Percentiles rank a stretch among this genome's conserved stretches.
phyloP scores from a whole-genome alignment of 2,888 invertebrate genomes.

The Epinotia brunnichana region DNA sequence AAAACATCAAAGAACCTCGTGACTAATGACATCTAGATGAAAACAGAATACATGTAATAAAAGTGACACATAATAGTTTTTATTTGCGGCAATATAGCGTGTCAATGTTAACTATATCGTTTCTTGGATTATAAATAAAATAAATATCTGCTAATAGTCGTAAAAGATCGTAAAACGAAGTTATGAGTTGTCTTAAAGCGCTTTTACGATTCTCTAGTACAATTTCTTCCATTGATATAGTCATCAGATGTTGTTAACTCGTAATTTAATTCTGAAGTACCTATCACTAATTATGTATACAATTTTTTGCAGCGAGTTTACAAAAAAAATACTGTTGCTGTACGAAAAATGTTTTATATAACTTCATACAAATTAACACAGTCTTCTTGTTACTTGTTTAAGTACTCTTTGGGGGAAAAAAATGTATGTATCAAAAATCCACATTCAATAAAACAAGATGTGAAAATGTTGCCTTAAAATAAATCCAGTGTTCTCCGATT shows the following conservation, averaged over 20 bases:
- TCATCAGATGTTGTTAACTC: slow-evolving; percentile 10
- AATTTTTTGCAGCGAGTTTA: too few relatives aligned
- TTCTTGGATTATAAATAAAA: slow-evolving; percentile 48
- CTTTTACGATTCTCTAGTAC: slow-evolving; percentile 1
- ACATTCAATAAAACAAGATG: too few relatives aligned
- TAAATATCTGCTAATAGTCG: slow-evolving; percentile 48
- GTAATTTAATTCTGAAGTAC: not conserved
- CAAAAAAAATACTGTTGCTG: too few relatives aligned
- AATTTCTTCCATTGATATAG: slow-evolving; percentile 21
- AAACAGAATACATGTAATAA: slow-evolving; percentile 77
- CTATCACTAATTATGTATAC: not conserved
- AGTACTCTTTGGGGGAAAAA: too few relatives aligned
- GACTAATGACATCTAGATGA: slow-evolving; percentile 78
- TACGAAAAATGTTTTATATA: not conserved
- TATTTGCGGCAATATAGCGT: slow-evolving; percentile 60
- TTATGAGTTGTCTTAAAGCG: slow-evolving; percentile 18
- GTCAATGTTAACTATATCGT: slow-evolving; percentile 62
- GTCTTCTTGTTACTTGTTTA: too few relatives aligned
- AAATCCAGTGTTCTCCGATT: too few relatives aligned
- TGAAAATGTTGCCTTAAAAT: too few relatives aligned
- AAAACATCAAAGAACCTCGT: slow-evolving; percentile 76
- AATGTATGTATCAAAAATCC: too few relatives aligned
- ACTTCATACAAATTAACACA: too few relatives aligned
- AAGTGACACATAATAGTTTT: slow-evolving; percentile 73
- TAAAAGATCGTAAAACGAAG: slow-evolving; percentile 46